Evolutionary conservation across 2,797 vertebrate species (phyloP).

Genomic region (Tapirus indicus): DNA sequence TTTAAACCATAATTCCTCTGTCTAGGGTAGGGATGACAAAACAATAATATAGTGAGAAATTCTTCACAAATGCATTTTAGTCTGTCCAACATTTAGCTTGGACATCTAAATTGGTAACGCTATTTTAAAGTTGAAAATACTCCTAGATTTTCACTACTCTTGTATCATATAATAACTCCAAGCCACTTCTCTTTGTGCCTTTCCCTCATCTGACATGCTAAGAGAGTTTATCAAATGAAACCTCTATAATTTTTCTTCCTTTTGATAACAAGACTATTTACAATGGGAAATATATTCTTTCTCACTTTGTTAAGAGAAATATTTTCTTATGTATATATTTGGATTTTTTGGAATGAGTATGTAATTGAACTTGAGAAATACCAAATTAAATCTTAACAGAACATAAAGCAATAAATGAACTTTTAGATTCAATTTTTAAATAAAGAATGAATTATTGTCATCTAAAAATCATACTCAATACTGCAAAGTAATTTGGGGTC

Average conservation of each 20-base stretch:
- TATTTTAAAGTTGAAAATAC: slow-evolving; percentile 46
- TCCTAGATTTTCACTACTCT: background rate
- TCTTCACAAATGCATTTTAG: background rate
- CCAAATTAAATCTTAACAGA: slow-evolving; percentile 72
- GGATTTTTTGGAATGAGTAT: slow-evolving; percentile 63
- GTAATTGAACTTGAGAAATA: slow-evolving; percentile 64
- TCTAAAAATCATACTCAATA: slow-evolving; percentile 68
- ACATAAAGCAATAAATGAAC: slow-evolving; percentile 69
- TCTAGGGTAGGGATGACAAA: background rate
- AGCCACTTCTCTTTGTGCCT: background rate
- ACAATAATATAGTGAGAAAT: background rate
- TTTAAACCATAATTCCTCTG: background rate
- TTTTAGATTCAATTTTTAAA: slow-evolving; percentile 66
- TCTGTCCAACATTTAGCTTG: background rate
- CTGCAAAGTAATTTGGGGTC: slow-evolving; percentile 70
- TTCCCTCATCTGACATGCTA: background rate
- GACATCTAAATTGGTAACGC: background rate
- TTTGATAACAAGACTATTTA: slow-evolving; percentile 31
- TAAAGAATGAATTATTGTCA: slow-evolving; percentile 75
- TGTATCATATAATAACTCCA: background rate
- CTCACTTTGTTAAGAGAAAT: slow-evolving; percentile 39
- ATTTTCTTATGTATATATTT: slow-evolving; percentile 48
- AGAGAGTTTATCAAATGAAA: background rate
- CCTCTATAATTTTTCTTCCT: background rate
- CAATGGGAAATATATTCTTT: background rate